Evolutionary conservation across 2,797 vertebrate species (phyloP).

Genomic region (Taenioides sp.): DNA sequence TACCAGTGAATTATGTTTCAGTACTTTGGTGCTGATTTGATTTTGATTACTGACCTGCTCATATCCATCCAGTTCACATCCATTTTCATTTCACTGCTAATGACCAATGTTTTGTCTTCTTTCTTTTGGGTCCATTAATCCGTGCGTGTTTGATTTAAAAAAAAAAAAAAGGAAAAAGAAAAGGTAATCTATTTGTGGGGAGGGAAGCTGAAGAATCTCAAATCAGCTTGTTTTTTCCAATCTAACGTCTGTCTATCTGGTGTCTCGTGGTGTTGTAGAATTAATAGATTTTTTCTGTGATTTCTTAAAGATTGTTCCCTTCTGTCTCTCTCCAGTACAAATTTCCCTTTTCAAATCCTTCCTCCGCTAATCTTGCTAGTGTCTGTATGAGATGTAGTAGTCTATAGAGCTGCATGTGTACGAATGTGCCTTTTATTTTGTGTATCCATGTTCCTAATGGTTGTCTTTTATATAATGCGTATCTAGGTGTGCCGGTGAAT

Average conservation of each 20-base stretch:
- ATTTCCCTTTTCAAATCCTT: constrained; percentile 53
- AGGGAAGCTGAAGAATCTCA: constrained; percentile 52
- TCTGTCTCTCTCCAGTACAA: constrained; percentile 41
- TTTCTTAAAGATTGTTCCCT: constrained; percentile 34
- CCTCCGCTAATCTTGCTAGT: constrained; percentile 53
- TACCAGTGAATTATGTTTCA: background rate
- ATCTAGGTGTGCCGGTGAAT: constrained; percentile 91
- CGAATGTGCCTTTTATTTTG: constrained; percentile 12
- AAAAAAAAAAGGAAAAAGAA: constrained; percentile 76
- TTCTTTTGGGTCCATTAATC: constrained; percentile 76
- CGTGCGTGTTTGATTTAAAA: constrained; percentile 73
- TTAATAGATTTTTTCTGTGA: constrained; percentile 47
- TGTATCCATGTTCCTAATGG: constrained; percentile 22
- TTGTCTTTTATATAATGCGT: constrained; percentile 20
- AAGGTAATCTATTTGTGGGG: constrained; percentile 73
- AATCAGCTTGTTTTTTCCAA: constrained; percentile 65
- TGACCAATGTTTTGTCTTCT: constrained; percentile 70
- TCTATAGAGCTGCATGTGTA: constrained; percentile 46
- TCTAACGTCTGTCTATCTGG: constrained; percentile 51
- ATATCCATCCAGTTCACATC: constrained; percentile 31
- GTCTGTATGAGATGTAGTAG: constrained; percentile 27
- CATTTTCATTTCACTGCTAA: constrained; percentile 76
- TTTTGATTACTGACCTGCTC: constrained; percentile 20
- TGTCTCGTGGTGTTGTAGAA: constrained; percentile 60
- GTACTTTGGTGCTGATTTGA: constrained; percentile 12